These are phyloP conservation scores for Sebastes melanostomus DNA, from an alignment of 2,797 vertebrate genomes.

Conservation along the genomic window DNA sequence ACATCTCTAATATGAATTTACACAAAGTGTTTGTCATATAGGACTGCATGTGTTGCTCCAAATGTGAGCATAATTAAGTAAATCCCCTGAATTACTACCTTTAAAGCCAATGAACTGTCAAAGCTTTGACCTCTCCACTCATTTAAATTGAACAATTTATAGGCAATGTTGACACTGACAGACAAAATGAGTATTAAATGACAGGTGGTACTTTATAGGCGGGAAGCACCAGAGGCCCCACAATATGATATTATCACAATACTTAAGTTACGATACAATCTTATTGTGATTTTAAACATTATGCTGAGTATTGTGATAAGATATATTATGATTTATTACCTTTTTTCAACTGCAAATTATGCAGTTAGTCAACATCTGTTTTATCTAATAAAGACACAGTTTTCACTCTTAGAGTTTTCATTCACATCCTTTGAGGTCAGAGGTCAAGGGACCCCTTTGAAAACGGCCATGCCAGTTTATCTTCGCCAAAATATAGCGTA, in stretches of 20 bases:
- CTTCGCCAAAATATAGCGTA: not conserved
- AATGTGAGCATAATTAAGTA: not conserved
- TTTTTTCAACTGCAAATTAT: too few species aligned
- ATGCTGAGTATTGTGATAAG: accelerated
- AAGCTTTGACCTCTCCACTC: not conserved
- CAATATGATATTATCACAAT: too few species aligned
- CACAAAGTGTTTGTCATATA: not conserved
- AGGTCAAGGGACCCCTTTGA: not conserved
- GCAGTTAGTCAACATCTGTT: too few species aligned
- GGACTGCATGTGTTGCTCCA: not conserved
- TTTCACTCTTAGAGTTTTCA: not conserved
- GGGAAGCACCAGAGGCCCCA: too few species aligned
- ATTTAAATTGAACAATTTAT: not conserved
- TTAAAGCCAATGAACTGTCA: not conserved
- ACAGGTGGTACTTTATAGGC: not conserved
- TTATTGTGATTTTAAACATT: too few species aligned
- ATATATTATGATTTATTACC: too few species aligned
- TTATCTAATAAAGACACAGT: not conserved
- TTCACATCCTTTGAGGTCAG: too few species aligned
- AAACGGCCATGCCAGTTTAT: not conserved
- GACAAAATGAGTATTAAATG: not conserved
- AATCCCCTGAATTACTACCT: not conserved
- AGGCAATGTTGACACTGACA: not conserved
- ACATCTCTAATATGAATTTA: slow-evolving; percentile 13
- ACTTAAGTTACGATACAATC: too few species aligned